Conservation (phyloP, 1,140 invertebrate genomes). For the Drosophila simulans region DNA sequence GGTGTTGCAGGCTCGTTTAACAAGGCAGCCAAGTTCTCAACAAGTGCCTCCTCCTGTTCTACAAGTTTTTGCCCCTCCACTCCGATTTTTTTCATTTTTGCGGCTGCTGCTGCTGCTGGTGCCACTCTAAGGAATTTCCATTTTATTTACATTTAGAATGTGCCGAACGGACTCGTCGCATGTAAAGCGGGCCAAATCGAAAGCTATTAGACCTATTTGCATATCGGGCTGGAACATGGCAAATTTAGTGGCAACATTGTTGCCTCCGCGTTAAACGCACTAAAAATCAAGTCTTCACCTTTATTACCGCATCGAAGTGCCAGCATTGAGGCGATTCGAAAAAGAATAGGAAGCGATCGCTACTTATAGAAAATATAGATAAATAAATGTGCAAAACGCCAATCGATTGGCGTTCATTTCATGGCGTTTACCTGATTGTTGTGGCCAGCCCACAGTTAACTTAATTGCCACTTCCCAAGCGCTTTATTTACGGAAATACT, state of each 20-base stretch:
- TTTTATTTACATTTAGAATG: constrained; percentile 79
- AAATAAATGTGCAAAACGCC: constrained; percentile 22
- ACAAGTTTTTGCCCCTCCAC: constrained; percentile 66
- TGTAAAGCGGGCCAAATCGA: constrained; percentile 61
- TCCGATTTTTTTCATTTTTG: constrained; percentile 10
- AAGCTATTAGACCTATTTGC: constrained; percentile 75
- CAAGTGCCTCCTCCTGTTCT: constrained; percentile 76
- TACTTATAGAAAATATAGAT: background rate
- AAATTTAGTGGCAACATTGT: constrained; percentile 58
- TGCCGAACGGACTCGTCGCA: constrained; percentile 52
- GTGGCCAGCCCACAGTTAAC: constrained; percentile 32
- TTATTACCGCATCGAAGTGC: constrained; percentile 35
- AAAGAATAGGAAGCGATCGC: constrained; percentile 31
- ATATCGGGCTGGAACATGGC: constrained; percentile 44
- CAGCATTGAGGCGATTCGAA: background rate
- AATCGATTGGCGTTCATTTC: constrained; percentile 22
- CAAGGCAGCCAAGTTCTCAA: constrained; percentile 79
- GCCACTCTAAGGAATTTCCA: constrained; percentile 69
- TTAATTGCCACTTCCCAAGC: constrained; percentile 52
- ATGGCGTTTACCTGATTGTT: constrained; percentile 31
- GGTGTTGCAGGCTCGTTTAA: constrained; percentile 82
- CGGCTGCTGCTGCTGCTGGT: constrained; percentile 21
- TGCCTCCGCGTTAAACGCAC: constrained; percentile 20
- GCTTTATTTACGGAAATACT: constrained; percentile 61
- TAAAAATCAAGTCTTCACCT: background rate